phyloP scores from a whole-genome alignment of 2,888 invertebrate species.

The Ryuthela nishihirai region DNA sequence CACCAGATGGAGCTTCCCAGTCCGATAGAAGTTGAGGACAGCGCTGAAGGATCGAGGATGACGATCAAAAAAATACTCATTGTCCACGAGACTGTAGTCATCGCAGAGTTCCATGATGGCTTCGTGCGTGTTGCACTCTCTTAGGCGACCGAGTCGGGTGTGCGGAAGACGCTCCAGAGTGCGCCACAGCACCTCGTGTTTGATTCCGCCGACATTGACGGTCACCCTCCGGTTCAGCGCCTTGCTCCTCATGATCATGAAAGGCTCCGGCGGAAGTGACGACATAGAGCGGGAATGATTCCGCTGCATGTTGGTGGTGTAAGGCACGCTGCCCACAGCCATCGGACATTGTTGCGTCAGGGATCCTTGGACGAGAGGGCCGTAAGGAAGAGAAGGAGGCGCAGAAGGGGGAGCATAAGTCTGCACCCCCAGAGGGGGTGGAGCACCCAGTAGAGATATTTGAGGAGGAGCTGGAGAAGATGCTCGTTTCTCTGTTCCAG shows the following conservation, averaged over 20 bases:
- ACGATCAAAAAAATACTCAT: constrained; percentile 98
- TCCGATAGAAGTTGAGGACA: constrained; percentile 85
- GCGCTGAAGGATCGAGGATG: constrained; percentile 98
- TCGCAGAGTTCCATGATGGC: constrained; percentile 81
- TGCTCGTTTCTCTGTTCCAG: neutral
- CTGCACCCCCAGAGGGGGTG: too few relatives aligned
- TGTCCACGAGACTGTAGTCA: constrained; percentile 84
- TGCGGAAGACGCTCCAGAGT: constrained; percentile 53
- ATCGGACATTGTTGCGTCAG: neutral
- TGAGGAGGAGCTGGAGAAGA: neutral
- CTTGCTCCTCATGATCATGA: constrained; percentile 93
- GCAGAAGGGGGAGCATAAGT: neutral
- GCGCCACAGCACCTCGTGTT: constrained; percentile 53
- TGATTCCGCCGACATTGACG: constrained; percentile 59
- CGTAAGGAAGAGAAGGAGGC: neutral
- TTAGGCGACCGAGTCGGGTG: constrained; percentile 51
- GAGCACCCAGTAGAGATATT: neutral
- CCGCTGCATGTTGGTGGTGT: neutral
- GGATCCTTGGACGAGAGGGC: neutral
- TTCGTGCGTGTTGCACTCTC: constrained; percentile 49
- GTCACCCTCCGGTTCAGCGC: constrained; percentile 82
- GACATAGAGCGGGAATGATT: constrained; percentile 29
- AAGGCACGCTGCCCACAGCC: neutral
- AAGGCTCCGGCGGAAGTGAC: constrained; percentile 80
- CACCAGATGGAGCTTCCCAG: constrained; percentile 94